Conservation (phyloP, 2,113 vertebrate genomes). For the Leptobrachium ailaonicum region DNA sequence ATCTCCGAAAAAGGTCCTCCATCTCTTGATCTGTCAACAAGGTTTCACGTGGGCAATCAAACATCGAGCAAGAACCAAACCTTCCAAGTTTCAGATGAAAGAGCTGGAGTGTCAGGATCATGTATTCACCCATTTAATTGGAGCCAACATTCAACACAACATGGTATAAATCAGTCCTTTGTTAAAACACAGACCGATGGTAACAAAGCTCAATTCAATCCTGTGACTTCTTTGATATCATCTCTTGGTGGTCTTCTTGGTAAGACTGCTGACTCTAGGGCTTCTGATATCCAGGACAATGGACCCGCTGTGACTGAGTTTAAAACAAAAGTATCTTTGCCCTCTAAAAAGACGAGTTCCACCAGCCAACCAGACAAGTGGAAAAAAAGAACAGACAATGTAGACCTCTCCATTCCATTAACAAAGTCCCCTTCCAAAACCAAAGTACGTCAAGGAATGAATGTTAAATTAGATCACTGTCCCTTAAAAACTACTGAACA, state of each 20-base stretch:
- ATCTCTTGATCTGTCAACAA: conserved; percentile 75
- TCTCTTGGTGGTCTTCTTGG: conserved; percentile 71
- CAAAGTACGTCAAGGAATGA: not conserved
- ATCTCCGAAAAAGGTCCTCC: conserved; percentile 62
- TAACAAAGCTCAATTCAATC: conserved; percentile 69
- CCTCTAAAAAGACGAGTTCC: not conserved
- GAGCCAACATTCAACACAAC: conserved; percentile 56
- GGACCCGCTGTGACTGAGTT: not conserved
- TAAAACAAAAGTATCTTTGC: not conserved
- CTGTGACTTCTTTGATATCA: conserved; percentile 79
- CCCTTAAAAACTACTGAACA: not conserved
- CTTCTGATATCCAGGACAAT: conserved; percentile 31
- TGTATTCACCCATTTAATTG: conserved; percentile 55
- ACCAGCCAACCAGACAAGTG: not conserved
- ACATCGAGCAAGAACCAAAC: conserved; percentile 31
- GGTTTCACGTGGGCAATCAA: conserved; percentile 45
- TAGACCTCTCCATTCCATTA: not conserved
- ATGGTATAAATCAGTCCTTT: conserved; percentile 70
- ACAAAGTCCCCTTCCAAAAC: not conserved
- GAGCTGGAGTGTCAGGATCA: conserved; percentile 62
- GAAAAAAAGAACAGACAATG: not conserved
- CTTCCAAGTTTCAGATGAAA: conserved; percentile 50
- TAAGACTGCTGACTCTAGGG: conserved; percentile 68
- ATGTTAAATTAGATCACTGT: not conserved
- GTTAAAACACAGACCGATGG: conserved; percentile 69